A percentile compares a stretch with the other conserved stretches of the same genome.
phyloP scores from a whole-genome alignment of 1,140 invertebrate genomes.

The Psix sp. region DNA sequence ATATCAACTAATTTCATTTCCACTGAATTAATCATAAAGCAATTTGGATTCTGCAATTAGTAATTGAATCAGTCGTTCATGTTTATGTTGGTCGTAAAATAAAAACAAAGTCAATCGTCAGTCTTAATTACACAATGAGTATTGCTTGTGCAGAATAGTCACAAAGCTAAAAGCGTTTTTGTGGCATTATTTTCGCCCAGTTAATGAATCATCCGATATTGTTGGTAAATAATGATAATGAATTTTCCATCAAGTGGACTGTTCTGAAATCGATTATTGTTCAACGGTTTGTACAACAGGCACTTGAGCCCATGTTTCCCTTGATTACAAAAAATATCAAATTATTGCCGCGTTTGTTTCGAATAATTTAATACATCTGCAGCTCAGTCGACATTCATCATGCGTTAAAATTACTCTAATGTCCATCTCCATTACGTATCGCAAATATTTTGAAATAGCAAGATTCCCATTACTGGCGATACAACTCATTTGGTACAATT shows the following conservation, averaged over 20 bases:
- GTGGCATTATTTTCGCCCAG: too few species aligned
- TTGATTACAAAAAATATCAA: neutral
- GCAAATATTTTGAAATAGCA: too few species aligned
- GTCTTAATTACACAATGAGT: constrained; percentile 1
- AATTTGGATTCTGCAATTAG: constrained; percentile 8
- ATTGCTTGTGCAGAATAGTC: too few species aligned
- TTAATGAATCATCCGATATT: constrained; percentile 8
- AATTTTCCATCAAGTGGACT: constrained; percentile 5
- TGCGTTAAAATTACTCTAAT: too few species aligned
- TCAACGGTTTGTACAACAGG: constrained; percentile 7
- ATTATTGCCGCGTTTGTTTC: constrained; percentile 6
- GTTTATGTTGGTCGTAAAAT: constrained; percentile 6
- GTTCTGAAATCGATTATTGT: constrained; percentile 5
- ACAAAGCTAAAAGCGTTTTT: too few species aligned
- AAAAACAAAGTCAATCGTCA: constrained; percentile 4
- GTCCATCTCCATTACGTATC: too few species aligned
- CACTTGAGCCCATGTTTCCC: neutral
- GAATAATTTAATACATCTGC: too few species aligned
- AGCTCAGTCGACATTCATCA: too few species aligned
- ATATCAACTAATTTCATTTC: constrained; percentile 21
- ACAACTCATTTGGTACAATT: too few species aligned
- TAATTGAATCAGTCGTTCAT: constrained; percentile 8
- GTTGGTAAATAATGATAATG: constrained; percentile 15
- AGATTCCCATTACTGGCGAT: too few species aligned
- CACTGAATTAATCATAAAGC: constrained; percentile 6